phyloP scores from a whole-genome alignment of 2,113 vertebrate species.

The Meleagris gallopavo region DNA sequence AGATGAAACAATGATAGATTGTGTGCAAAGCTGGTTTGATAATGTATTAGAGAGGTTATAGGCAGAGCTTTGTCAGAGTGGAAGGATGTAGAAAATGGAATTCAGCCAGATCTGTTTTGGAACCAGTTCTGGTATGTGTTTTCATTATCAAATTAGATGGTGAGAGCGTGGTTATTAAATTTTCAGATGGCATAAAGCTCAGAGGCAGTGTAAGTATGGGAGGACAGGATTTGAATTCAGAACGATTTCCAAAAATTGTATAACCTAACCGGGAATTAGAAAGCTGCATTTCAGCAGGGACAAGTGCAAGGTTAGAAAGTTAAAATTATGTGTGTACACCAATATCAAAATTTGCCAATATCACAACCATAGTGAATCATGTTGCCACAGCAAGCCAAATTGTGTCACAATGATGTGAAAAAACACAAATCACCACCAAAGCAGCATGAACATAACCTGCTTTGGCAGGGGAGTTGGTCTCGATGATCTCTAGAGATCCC shows the following conservation, averaged over 20 bases:
- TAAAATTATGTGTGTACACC: not conserved
- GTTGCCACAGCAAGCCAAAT: not conserved
- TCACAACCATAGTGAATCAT: not conserved
- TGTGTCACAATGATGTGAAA: not conserved
- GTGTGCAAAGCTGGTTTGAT: slow-evolving; percentile 20
- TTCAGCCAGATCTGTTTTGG: slow-evolving; percentile 17
- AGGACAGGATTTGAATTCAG: slow-evolving; percentile 25
- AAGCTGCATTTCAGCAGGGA: not conserved
- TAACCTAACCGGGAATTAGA: not conserved
- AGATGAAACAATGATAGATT: slow-evolving; percentile 12
- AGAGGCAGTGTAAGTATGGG: not conserved
- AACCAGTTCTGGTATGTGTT: not conserved
- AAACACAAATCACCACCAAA: not conserved
- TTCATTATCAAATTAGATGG: slow-evolving; percentile 35
- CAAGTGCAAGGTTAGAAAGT: not conserved
- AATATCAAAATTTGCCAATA: not conserved
- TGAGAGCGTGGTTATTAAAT: slow-evolving; percentile 38
- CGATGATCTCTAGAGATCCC: too few relatives aligned
- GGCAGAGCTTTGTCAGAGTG: not conserved
- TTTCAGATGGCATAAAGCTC: slow-evolving; percentile 34
- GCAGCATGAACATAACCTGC: too few relatives aligned
- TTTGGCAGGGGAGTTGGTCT: too few relatives aligned
- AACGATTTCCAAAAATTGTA: slow-evolving; percentile 1
- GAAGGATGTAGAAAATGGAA: slow-evolving; percentile 26
- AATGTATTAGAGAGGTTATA: not conserved